These are phyloP conservation scores for Pseudanteris insignis DNA, from an alignment of 2,888 invertebrate species.

Conservation along the genomic window DNA sequence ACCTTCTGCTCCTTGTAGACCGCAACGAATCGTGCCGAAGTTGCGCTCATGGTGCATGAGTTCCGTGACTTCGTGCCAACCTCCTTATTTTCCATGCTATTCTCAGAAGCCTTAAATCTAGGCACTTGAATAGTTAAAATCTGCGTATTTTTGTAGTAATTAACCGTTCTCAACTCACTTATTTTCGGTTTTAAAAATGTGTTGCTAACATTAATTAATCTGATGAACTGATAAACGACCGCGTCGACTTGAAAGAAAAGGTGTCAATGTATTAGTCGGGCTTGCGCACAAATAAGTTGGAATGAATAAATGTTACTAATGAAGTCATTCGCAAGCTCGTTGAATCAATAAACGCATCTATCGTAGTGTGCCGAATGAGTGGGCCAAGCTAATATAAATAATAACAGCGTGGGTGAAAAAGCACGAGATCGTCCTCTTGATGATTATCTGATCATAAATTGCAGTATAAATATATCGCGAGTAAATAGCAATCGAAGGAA, in stretches of 20 bases:
- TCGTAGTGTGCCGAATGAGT: constrained; percentile 18
- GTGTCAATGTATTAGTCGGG: too few relatives aligned
- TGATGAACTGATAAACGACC: too few relatives aligned
- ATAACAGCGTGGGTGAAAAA: constrained; percentile 64
- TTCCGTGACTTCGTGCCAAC: constrained; percentile 59
- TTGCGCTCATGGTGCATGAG: constrained; percentile 61
- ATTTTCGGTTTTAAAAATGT: too few relatives aligned
- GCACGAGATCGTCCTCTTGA: constrained; percentile 64
- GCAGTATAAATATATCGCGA: constrained; percentile 65
- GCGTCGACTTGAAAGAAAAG: too few relatives aligned
- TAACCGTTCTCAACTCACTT: too few relatives aligned
- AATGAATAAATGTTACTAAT: constrained; percentile 55
- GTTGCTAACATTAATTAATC: too few relatives aligned
- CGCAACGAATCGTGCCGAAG: constrained; percentile 57
- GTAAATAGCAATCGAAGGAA: constrained; percentile 60
- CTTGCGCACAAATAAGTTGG: not conserved
- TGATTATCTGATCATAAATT: constrained; percentile 67
- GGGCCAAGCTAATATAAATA: constrained; percentile 60
- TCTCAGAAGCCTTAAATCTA: constrained; percentile 54
- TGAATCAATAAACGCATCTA: constrained; percentile 60
- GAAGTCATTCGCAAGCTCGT: constrained; percentile 60
- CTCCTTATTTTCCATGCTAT: constrained; percentile 55
- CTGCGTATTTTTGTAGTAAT: constrained; percentile 31
- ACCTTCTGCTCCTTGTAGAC: constrained; percentile 48
- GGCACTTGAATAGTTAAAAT: constrained; percentile 40